phyloP scores from a whole-genome alignment of 2,113 vertebrate species.

The Platycercus adscitus region DNA sequence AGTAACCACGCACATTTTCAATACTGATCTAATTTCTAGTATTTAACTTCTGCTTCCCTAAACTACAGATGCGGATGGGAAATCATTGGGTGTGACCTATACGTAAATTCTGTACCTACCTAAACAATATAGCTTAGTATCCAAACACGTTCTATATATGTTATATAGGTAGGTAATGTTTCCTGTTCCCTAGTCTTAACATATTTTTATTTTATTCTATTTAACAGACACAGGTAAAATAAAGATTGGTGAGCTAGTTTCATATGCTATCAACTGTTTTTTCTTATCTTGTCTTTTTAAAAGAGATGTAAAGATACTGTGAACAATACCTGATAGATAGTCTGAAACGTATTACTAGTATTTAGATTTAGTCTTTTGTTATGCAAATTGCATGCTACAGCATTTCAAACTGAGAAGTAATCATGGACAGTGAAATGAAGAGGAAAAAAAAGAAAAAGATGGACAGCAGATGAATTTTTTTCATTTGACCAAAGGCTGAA shows the following conservation, averaged over 20 bases:
- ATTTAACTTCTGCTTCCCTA: neutral
- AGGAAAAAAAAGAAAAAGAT: neutral
- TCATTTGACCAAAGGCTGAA: neutral
- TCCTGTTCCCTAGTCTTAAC: neutral
- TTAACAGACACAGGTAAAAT: neutral
- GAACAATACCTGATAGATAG: neutral
- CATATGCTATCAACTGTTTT: neutral
- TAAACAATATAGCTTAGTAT: neutral
- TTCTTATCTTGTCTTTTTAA: neutral
- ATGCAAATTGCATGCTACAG: neutral
- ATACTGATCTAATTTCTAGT: neutral
- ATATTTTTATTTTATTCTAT: neutral
- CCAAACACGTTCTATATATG: neutral
- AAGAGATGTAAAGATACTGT: neutral
- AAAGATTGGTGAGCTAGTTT: neutral
- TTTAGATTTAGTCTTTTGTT: neutral
- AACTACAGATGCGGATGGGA: neutral
- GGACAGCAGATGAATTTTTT: neutral
- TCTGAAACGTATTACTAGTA: slow-evolving; percentile 4
- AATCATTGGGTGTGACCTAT: neutral
- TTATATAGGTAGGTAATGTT: neutral
- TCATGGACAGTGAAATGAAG: neutral
- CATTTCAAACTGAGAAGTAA: neutral
- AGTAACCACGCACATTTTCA: neutral
- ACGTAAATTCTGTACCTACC: neutral